A percentile compares a stretch with the other conserved stretches of the same genome.
phyloP scores from a whole-genome alignment of 2,113 vertebrate genomes.

The Engystomops pustulosus region DNA sequence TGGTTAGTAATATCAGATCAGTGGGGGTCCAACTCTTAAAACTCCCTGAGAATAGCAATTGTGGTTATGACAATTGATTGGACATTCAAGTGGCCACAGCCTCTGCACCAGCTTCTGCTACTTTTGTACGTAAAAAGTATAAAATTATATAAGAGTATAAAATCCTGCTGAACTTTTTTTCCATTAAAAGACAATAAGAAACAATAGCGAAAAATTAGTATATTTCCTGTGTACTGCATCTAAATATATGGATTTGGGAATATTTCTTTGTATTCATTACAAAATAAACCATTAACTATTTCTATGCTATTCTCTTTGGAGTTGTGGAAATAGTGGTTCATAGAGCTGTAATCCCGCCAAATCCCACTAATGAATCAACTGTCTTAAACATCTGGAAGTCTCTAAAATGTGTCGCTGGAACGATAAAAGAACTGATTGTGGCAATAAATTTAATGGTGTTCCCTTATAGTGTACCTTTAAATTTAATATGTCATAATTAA shows the following conservation, averaged over 20 bases:
- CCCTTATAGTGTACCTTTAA: slow-evolving; percentile 47
- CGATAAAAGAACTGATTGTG: slow-evolving; percentile 52
- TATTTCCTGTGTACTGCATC: neutral
- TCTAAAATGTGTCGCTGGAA: slow-evolving; percentile 35
- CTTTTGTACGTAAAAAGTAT: neutral
- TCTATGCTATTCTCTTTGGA: too few relatives aligned
- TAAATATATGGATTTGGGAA: neutral
- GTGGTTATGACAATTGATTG: too few relatives aligned
- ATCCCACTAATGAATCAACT: slow-evolving; percentile 44
- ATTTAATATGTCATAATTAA: slow-evolving; percentile 52
- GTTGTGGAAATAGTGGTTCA: slow-evolving; percentile 1
- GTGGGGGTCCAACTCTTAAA: too few relatives aligned
- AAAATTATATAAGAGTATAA: neutral
- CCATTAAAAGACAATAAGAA: neutral
- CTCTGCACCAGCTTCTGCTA: too few relatives aligned
- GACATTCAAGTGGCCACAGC: too few relatives aligned
- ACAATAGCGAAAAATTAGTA: neutral
- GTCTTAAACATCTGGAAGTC: slow-evolving; percentile 54
- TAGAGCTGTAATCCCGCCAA: neutral
- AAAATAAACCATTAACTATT: too few relatives aligned
- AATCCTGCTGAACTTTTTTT: neutral
- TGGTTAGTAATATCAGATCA: too few relatives aligned
- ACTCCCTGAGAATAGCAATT: too few relatives aligned
- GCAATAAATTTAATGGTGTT: slow-evolving; percentile 44
- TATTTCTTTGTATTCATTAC: neutral